Base-by-base conservation (phyloP, 2,797 vertebrate genomes). In the Mormyrops boulengeri region DNA sequence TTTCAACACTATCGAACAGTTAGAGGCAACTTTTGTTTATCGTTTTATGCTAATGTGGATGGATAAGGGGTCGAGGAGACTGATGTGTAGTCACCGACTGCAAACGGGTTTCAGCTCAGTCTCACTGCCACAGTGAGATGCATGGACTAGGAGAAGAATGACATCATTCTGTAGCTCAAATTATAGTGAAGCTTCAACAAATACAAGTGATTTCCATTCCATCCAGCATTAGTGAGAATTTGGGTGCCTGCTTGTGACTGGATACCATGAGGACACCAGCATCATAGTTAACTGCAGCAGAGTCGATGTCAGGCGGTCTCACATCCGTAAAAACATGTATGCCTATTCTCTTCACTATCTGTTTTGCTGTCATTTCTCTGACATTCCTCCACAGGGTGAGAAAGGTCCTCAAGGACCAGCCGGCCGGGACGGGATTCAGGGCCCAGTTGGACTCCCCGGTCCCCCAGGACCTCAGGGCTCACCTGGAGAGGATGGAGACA, bases 401-500 rank as follows among this genome's bases (percentile, higher is more conserved):
- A 99, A 99, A 96, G 98, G 98, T 49, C 98, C 98, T 86, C 96
- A 96, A 66, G 99, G 99, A 90, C 98, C 99, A 17, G 98, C 99
- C 82, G 99, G 99, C 89, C 96, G 98, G 77, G 99, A 99, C 77
- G 99, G 99, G 55, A 95, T 99, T 49, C 99, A 99, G 93, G 99
- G 99, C 91, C 98, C 98, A 5, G 98, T 99, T 4, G 99, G 98
- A 90, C 96, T 99, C 88, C 98, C 98, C 0, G 99, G 99, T 6
- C 98, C 98, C 26, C 96, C 98, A 9, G 99, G 99, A 88, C 97
- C 99, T 7, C 98, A 98, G 47, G 99, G 99, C 50, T 98, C 98
- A 91, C 98, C 98, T 0, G 99, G 99, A 94, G 99, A 99, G 94
- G 98, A 99, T 0, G 99, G 99, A 89, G 98, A 99, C 95, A 99